Evolutionary conservation across 2,113 vertebrate species (phyloP).

Genomic region (Gallinago undulata): DNA sequence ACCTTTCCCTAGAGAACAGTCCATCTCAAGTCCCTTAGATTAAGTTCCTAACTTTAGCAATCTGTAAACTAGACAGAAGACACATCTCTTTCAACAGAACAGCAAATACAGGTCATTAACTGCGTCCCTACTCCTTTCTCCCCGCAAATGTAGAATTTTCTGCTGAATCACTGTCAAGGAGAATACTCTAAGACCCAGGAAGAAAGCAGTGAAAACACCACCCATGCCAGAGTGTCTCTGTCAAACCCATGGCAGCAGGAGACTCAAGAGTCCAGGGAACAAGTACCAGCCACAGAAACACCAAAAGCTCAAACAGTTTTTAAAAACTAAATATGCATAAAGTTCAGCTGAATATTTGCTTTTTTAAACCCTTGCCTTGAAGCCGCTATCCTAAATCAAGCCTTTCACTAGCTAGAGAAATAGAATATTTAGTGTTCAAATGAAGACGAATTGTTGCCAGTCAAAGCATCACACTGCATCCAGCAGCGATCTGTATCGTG

Average conservation of each 20-base stretch:
- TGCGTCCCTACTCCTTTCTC: neutral
- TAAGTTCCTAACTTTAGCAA: neutral
- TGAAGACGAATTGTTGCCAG: constrained; percentile 1
- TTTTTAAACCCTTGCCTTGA: neutral
- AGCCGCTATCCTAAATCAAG: neutral
- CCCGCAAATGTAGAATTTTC: neutral
- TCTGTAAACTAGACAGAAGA: neutral
- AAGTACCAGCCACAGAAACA: neutral
- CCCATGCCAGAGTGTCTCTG: neutral
- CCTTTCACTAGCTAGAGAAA: constrained; percentile 1
- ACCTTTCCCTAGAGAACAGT: neutral
- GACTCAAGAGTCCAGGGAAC: neutral
- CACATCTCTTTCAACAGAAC: neutral
- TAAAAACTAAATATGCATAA: neutral
- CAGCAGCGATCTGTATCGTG: neutral
- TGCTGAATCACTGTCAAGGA: neutral
- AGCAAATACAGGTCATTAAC: neutral
- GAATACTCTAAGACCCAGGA: neutral
- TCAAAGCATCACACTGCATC: constrained; percentile 7
- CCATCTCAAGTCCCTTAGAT: neutral
- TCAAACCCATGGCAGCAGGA: neutral
- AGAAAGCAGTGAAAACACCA: neutral
- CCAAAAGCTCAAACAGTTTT: neutral
- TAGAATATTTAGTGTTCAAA: constrained; percentile 15
- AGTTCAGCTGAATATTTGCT: neutral